phyloP scores from a whole-genome alignment of 1,140 invertebrate genomes.

The Caenorhabditis latens region DNA sequence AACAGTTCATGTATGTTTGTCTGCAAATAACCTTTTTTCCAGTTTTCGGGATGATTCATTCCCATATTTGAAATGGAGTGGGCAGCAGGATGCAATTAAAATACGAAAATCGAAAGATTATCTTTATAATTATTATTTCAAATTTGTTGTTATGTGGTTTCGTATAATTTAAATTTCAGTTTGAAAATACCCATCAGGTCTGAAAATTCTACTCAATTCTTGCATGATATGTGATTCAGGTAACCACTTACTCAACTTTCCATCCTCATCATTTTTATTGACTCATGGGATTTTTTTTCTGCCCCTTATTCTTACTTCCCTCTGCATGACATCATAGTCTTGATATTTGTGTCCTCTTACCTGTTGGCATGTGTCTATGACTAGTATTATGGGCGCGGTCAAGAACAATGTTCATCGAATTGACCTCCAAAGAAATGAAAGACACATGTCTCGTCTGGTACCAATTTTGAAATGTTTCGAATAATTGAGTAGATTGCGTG shows the following conservation, averaged over 20 bases:
- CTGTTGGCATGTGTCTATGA: slow-evolving; percentile 34
- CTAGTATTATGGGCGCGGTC: neutral
- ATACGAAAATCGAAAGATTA: too few species aligned
- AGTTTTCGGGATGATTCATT: slow-evolving; percentile 32
- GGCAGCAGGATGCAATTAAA: neutral
- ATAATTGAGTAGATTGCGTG: too few species aligned
- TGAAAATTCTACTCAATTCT: neutral
- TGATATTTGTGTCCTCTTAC: slow-evolving; percentile 43
- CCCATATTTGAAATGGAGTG: neutral
- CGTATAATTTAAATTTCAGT: neutral
- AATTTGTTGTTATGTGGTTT: neutral
- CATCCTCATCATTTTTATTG: slow-evolving; percentile 7
- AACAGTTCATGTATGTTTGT: slow-evolving; percentile 50
- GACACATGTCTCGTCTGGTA: neutral
- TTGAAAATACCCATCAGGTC: neutral
- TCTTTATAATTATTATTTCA: too few species aligned
- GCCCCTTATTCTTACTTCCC: neutral
- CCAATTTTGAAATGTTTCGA: too few species aligned
- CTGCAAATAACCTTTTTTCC: slow-evolving; percentile 45
- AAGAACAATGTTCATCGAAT: slow-evolving; percentile 33
- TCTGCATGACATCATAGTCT: slow-evolving; percentile 39
- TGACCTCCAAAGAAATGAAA: neutral
- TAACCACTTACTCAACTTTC: neutral
- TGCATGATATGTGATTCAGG: neutral
- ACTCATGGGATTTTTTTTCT: slow-evolving; percentile 21